These are phyloP conservation scores for Eilema sororculum DNA, from an alignment of 2,888 invertebrate species.

Conservation along the genomic window DNA sequence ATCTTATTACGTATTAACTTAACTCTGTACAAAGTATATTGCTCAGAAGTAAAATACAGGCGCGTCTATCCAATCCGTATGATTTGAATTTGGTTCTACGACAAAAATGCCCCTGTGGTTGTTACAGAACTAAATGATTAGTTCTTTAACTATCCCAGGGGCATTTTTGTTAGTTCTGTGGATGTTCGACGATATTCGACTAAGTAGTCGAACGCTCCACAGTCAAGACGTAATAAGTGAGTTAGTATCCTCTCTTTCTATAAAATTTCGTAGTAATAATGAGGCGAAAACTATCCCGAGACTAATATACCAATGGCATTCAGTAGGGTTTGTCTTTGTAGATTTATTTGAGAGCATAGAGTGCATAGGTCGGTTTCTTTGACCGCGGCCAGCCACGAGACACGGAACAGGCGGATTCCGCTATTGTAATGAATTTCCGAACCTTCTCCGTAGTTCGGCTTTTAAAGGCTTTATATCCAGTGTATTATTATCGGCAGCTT, in stretches of 20 bases:
- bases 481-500: slow-evolving; percentile 33
- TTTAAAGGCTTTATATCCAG: slow-evolving; percentile 41
- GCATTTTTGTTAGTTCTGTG: no score
- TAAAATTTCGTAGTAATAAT: no score
- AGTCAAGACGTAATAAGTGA: no score
- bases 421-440: slow-evolving; percentile 52
- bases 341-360: slow-evolving; percentile 23
- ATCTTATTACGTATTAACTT: background rate
- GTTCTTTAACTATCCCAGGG: no score
- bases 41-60: background rate
- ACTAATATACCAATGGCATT: slow-evolving; percentile 12
- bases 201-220: no score
- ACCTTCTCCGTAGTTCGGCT: slow-evolving; percentile 34
- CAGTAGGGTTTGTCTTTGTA: background rate
- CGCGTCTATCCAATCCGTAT: background rate
- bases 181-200: no score
- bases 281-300: slow-evolving; percentile 1
- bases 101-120: background rate
- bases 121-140: no score
- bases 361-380: slow-evolving; percentile 36
- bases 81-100: background rate
- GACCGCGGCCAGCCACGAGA: slow-evolving; percentile 38
- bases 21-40: background rate
- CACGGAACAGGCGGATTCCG: slow-evolving; percentile 54
- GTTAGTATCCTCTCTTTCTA: no score